Conservation (phyloP, 2,888 invertebrate species). For the Amphipyra tragopoginis region DNA sequence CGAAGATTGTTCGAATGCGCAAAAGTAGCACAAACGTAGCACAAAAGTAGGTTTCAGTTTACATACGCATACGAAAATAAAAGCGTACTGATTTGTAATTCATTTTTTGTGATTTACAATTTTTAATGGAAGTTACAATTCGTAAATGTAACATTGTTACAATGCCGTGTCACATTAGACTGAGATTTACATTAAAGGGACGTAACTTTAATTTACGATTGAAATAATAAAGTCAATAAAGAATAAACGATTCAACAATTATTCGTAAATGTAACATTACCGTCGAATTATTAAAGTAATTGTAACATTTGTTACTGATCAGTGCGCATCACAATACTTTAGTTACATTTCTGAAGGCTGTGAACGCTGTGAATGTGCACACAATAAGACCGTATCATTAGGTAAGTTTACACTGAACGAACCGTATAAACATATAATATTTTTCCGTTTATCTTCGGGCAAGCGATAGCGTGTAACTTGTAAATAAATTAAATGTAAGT, state of each 20-base stretch:
- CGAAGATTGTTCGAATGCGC: slow-evolving; percentile 53
- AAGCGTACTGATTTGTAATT: slow-evolving; percentile 44
- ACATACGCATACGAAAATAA: slow-evolving; percentile 25
- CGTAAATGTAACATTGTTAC: slow-evolving; percentile 37
- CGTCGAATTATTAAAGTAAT: slow-evolving; percentile 31
- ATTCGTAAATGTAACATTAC: slow-evolving; percentile 54
- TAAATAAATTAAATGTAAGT: slow-evolving; percentile 59
- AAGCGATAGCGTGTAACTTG: slow-evolving; percentile 55
- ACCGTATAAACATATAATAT: slow-evolving; percentile 28
- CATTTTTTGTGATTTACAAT: slow-evolving; percentile 17
- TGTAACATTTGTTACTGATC: slow-evolving; percentile 37
- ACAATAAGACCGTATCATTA: slow-evolving; percentile 60
- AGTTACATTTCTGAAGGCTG: slow-evolving; percentile 59
- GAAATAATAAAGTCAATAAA: slow-evolving; percentile 52
- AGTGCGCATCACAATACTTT: slow-evolving; percentile 56
- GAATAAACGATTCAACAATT: slow-evolving; percentile 48
- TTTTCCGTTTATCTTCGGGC: slow-evolving; percentile 61
- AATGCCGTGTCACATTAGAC: slow-evolving; percentile 59
- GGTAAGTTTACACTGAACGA: slow-evolving; percentile 49
- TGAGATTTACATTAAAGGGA: slow-evolving; percentile 56
- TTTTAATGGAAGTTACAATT: slow-evolving; percentile 27
- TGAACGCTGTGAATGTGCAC: slow-evolving; percentile 57
- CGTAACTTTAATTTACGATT: slow-evolving; percentile 57
- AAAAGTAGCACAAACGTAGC: slow-evolving; percentile 56
- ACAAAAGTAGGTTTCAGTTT: slow-evolving; percentile 41